phyloP scores from a whole-genome alignment of 1,140 invertebrate species.

The Musca vetustissima region DNA sequence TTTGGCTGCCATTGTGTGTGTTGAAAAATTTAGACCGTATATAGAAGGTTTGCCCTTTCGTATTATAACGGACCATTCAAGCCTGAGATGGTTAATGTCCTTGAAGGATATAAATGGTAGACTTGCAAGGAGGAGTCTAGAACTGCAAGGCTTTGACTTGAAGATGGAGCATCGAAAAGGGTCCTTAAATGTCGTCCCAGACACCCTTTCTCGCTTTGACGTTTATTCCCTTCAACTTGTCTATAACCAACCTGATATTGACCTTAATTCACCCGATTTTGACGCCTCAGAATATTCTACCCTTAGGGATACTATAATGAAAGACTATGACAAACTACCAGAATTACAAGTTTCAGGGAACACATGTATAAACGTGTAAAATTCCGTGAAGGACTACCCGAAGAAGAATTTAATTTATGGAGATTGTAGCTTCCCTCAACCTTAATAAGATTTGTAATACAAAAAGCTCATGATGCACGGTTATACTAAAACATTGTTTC shows the following conservation, averaged over 20 bases:
- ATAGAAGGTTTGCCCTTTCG: constrained; percentile 12
- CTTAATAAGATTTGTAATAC: too few species aligned
- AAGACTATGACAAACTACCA: too few species aligned
- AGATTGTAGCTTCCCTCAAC: not conserved
- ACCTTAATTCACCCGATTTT: too few species aligned
- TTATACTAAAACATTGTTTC: too few species aligned
- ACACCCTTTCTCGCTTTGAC: not conserved
- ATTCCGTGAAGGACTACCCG: not conserved
- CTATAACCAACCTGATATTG: too few species aligned
- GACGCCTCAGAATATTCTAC: too few species aligned
- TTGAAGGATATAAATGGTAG: constrained; percentile 34
- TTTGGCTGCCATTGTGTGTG: constrained; percentile 5
- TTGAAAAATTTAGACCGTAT: constrained; percentile 28
- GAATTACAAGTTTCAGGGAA: too few species aligned
- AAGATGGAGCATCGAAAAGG: constrained; percentile 17
- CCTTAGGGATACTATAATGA: too few species aligned
- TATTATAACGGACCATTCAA: constrained; percentile 19
- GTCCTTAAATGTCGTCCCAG: constrained; percentile 1
- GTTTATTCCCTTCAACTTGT: too few species aligned
- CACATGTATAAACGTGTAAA: too few species aligned
- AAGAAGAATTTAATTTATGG: too few species aligned
- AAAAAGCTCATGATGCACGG: too few species aligned
- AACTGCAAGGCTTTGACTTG: constrained; percentile 17
- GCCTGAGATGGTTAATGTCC: constrained; percentile 29
- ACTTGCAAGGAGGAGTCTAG: not conserved